phyloP scores from a whole-genome alignment of 2,888 invertebrate species.

The Dilophus febrilis region DNA sequence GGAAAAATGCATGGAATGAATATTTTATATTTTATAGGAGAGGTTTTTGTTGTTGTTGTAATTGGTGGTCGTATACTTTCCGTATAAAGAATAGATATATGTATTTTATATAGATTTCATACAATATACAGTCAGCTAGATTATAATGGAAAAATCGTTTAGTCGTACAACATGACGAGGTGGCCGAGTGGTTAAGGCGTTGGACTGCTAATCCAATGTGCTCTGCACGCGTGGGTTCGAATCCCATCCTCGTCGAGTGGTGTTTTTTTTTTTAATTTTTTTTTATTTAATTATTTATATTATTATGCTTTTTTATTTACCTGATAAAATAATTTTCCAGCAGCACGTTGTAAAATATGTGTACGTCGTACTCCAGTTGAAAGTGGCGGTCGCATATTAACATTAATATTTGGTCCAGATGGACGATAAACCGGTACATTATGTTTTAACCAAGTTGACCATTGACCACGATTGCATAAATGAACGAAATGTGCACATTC shows the following conservation, averaged over 20 bases:
- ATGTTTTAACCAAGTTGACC: constrained; percentile 96
- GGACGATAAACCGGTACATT: constrained; percentile 59
- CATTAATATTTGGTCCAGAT: constrained; percentile 40
- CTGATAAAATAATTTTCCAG: constrained; percentile 93
- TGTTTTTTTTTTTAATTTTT: constrained; percentile 22
- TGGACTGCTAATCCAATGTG: constrained; percentile 79
- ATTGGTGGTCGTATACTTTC: no score
- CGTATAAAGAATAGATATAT: no score
- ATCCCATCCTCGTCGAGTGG: constrained; percentile 57
- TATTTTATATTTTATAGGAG: no score
- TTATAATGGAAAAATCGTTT: no score
- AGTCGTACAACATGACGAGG: constrained; percentile 45
- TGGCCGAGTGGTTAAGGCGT: constrained; percentile 75
- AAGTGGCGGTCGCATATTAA: constrained; percentile 27
- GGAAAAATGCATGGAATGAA: no score
- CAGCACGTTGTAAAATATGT: constrained; percentile 67
- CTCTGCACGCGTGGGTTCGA: constrained; percentile 79
- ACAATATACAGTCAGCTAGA: no score
- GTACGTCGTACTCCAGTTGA: constrained; percentile 44
- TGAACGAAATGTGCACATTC: constrained; percentile 96
- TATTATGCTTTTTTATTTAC: constrained; percentile 9
- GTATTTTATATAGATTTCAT: no score
- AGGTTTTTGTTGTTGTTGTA: no score
- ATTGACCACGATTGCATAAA: constrained; percentile 93
- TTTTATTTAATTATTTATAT: neutral